Conservation (phyloP, 2,797 vertebrate species). For the Paratrypauchen microcephalus region DNA sequence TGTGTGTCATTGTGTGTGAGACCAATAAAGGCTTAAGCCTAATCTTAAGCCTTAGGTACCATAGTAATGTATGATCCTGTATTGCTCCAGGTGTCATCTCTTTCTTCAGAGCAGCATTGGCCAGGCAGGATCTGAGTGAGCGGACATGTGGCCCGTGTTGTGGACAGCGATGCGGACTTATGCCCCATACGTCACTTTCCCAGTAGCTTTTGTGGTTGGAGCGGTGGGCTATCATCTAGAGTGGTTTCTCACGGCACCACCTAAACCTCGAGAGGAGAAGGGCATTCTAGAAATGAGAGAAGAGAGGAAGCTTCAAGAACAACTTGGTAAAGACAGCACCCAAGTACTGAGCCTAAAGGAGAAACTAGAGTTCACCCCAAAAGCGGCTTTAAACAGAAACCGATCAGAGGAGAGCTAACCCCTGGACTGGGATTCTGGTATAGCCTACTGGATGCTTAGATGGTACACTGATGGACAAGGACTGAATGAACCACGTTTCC, state of each 20-base stretch:
- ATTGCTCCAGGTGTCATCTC: not conserved
- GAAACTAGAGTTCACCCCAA: conserved; percentile 91
- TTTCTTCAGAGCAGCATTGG: not conserved
- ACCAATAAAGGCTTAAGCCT: no score
- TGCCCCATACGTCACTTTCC: conserved; percentile 95
- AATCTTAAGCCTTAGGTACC: no score
- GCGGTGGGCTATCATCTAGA: conserved; percentile 95
- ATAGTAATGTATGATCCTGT: not conserved
- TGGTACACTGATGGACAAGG: not conserved
- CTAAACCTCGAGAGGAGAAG: conserved; percentile 81
- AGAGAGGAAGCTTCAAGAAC: conserved; percentile 90
- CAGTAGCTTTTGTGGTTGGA: conserved; percentile 93
- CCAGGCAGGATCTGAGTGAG: conserved; percentile 12
- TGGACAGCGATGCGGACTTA: conserved; percentile 88
- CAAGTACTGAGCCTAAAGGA: conserved; percentile 95
- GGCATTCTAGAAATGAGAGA: conserved; percentile 89
- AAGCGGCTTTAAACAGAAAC: conserved; percentile 93
- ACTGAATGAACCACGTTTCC: not conserved
- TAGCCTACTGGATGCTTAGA: conserved; percentile 1
- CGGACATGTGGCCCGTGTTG: conserved; percentile 89
- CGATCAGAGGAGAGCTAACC: conserved; percentile 86
- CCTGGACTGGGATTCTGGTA: not conserved
- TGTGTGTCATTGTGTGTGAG: no score
- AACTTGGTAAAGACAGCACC: conserved; percentile 85
- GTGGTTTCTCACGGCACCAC: conserved; percentile 88